phyloP scores from a whole-genome alignment of 2,797 vertebrate genomes.

The Mallotus villosus region DNA sequence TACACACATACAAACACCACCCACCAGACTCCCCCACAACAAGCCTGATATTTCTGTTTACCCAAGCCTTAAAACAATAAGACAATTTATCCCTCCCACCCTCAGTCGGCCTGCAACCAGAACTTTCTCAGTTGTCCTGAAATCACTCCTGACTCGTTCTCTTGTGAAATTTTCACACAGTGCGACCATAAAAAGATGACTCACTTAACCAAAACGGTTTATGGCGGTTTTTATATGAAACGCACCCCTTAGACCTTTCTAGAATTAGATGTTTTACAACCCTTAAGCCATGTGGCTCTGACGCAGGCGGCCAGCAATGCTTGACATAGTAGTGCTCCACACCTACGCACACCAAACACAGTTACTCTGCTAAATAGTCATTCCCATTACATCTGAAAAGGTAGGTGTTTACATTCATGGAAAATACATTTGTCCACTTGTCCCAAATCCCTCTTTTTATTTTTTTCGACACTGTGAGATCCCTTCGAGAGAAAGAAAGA shows the following conservation, averaged over 20 bases:
- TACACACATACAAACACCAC: slow-evolving; percentile 1
- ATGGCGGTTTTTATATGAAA: slow-evolving; percentile 4
- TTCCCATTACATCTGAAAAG: background rate
- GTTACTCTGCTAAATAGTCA: too few species aligned
- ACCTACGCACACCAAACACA: too few species aligned
- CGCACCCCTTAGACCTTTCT: slow-evolving; percentile 7
- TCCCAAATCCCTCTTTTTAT: too few species aligned
- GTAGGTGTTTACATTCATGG: too few species aligned
- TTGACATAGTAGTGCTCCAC: background rate
- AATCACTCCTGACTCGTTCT: background rate
- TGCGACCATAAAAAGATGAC: background rate
- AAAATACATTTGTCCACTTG: too few species aligned
- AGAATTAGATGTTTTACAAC: slow-evolving; percentile 3
- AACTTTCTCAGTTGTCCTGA: background rate
- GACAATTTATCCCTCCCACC: background rate
- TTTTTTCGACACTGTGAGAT: background rate
- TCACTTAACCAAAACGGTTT: background rate
- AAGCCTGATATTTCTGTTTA: background rate
- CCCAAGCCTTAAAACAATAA: slow-evolving; percentile 2
- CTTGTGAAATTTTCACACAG: background rate
- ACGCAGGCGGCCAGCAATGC: background rate
- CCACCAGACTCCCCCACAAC: background rate
- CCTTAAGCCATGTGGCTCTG: background rate
- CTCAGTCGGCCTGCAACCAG: background rate
- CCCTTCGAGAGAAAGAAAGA: background rate